Conservation (phyloP, 2,888 invertebrate species). For the Trachelus tabidus region DNA sequence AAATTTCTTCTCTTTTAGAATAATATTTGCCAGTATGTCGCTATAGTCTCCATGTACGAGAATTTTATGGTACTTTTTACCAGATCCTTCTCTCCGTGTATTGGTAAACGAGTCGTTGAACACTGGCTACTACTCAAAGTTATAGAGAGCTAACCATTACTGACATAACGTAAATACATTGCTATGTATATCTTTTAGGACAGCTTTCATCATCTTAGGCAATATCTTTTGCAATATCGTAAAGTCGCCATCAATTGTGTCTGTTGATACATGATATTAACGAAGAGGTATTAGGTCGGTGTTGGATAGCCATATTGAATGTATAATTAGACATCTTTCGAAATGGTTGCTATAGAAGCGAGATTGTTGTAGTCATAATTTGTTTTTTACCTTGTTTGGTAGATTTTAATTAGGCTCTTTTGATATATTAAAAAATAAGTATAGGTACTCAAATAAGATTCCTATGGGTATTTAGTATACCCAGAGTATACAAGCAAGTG, state of each 20-base stretch:
- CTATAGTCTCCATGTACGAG: too few relatives aligned
- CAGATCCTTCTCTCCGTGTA: too few relatives aligned
- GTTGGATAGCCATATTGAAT: background rate
- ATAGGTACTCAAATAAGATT: background rate
- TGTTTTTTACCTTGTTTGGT: too few relatives aligned
- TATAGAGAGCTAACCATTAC: background rate
- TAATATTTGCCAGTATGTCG: too few relatives aligned
- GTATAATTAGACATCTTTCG: background rate
- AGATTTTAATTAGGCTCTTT: too few relatives aligned
- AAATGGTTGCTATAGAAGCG: background rate
- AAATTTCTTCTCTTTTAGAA: too few relatives aligned
- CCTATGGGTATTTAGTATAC: background rate
- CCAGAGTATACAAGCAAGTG: background rate
- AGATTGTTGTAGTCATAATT: too few relatives aligned
- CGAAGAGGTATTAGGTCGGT: background rate
- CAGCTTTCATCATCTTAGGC: background rate
- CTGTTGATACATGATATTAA: background rate
- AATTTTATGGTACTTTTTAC: too few relatives aligned
- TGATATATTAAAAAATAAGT: background rate
- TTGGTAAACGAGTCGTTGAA: background rate
- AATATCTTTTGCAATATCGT: background rate
- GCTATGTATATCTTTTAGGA: background rate
- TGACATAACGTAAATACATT: background rate
- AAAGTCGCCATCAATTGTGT: background rate
- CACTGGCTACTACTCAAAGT: background rate